Evolutionary conservation across 2,797 vertebrate species (phyloP).

Genomic region (Schizothorax lantsangensis): DNA sequence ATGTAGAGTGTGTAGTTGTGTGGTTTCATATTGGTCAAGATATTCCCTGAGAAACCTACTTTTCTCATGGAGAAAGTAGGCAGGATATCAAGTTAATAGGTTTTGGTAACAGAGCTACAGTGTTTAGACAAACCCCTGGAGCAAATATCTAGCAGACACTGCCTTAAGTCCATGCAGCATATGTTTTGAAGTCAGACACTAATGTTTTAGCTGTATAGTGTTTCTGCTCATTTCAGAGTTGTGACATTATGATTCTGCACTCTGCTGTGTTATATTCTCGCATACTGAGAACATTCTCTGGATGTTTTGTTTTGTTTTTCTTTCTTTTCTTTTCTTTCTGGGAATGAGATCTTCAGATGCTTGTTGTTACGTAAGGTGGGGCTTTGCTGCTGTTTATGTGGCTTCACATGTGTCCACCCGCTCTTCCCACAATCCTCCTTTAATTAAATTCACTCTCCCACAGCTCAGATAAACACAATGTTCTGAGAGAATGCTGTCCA

Average conservation of each 20-base stretch:
- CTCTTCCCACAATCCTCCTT: constrained; percentile 29
- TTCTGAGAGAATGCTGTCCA: constrained; percentile 21
- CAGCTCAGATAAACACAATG: constrained; percentile 37
- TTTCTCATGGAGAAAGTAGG: background rate
- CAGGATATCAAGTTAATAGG: background rate
- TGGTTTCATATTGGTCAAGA: background rate
- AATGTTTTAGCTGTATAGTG: background rate
- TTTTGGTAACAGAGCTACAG: background rate
- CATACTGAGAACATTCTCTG: background rate
- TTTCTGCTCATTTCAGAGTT: constrained; percentile 1
- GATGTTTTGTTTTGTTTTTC: background rate
- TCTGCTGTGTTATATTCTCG: constrained; percentile 1
- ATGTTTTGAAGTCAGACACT: background rate
- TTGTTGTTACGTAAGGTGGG: constrained; percentile 17
- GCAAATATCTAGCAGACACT: background rate
- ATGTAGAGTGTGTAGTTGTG: background rate
- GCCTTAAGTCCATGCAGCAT: background rate
- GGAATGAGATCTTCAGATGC: constrained; percentile 4
- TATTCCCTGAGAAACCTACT: background rate
- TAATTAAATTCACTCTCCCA: constrained; percentile 44
- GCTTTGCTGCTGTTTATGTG: constrained; percentile 25
- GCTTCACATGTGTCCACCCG: constrained; percentile 14
- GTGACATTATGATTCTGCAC: background rate
- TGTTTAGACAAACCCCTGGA: background rate
- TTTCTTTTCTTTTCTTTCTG: background rate